Conservation (phyloP, 1,140 invertebrate genomes). For the Muscidifurax raptorellus region DNA sequence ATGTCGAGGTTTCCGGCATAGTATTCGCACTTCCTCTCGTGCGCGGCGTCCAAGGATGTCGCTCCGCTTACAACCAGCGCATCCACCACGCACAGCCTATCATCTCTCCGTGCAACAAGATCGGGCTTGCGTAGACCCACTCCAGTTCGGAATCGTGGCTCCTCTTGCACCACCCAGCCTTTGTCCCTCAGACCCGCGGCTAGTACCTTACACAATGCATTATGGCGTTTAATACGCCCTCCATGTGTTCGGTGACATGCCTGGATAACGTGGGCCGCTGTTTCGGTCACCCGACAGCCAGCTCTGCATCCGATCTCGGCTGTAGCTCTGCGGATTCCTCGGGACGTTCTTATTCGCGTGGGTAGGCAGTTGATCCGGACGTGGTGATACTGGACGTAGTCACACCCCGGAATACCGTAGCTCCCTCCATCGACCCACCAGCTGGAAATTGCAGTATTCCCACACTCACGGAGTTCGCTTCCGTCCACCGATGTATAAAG, state of each 20-base stretch:
- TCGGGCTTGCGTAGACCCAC: slow-evolving; percentile 54
- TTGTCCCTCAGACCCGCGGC: slow-evolving; percentile 5
- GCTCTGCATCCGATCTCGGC: slow-evolving; percentile 60
- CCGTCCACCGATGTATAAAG: slow-evolving; percentile 25
- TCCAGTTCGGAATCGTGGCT: slow-evolving; percentile 40
- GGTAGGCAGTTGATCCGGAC: slow-evolving; percentile 36
- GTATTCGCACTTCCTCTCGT: slow-evolving; percentile 35
- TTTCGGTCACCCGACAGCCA: slow-evolving; percentile 62
- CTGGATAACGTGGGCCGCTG: slow-evolving; percentile 68
- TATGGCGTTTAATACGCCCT: slow-evolving; percentile 63
- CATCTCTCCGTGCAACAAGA: slow-evolving; percentile 46
- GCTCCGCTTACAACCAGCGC: slow-evolving; percentile 52
- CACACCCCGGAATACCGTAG: slow-evolving; percentile 28
- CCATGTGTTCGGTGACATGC: slow-evolving; percentile 66
- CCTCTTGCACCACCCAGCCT: slow-evolving; percentile 48
- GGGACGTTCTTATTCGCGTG: not conserved
- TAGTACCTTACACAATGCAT: slow-evolving; percentile 53
- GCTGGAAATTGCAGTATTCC: not conserved
- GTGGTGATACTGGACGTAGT: slow-evolving; percentile 53
- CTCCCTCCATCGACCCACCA: slow-evolving; percentile 17
- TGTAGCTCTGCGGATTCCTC: not conserved
- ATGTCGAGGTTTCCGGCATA: not conserved
- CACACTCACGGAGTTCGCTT: slow-evolving; percentile 16
- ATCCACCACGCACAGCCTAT: slow-evolving; percentile 50
- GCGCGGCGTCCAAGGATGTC: slow-evolving; percentile 34